A percentile compares a stretch with the other conserved stretches of the same genome.
Evolutionary conservation across 2,113 vertebrate species (phyloP).

Genomic region (Oreochromis tanganicae): DNA sequence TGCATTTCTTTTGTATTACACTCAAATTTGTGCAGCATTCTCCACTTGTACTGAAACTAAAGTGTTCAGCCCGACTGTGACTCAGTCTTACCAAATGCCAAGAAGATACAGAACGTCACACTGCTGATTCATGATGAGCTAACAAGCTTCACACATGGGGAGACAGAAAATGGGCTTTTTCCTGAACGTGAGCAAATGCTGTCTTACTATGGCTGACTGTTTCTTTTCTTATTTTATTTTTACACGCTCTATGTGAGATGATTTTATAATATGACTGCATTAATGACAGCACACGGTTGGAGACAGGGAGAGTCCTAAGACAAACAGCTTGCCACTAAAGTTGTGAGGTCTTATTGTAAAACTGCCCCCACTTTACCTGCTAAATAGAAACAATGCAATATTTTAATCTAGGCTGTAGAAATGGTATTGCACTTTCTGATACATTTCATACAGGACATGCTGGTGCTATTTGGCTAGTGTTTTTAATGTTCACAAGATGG

Average conservation of each 20-base stretch:
- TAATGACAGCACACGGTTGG: neutral
- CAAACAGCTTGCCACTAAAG: neutral
- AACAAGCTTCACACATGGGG: neutral
- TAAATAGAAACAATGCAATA: neutral
- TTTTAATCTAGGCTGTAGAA: neutral
- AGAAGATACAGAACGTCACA: neutral
- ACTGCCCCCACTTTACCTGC: neutral
- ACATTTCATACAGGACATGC: neutral
- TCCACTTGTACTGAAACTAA: neutral
- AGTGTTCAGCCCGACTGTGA: neutral
- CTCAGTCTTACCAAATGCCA: neutral
- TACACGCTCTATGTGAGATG: neutral
- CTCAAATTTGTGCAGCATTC: neutral
- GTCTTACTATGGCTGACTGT: neutral
- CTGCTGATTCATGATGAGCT: neutral
- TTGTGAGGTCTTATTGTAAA: neutral
- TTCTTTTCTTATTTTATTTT: neutral
- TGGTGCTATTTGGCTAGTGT: neutral
- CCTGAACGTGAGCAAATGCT: neutral
- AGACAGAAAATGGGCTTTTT: neutral
- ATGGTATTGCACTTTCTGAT: neutral
- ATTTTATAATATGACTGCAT: neutral
- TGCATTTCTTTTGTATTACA: neutral
- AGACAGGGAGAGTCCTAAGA: neutral
- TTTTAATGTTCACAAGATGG: neutral